Evolutionary conservation across 1,140 invertebrate species (phyloP), one percentile per base, ranked within the genome.

Genomic region (Heliconius eleuchia): DNA sequence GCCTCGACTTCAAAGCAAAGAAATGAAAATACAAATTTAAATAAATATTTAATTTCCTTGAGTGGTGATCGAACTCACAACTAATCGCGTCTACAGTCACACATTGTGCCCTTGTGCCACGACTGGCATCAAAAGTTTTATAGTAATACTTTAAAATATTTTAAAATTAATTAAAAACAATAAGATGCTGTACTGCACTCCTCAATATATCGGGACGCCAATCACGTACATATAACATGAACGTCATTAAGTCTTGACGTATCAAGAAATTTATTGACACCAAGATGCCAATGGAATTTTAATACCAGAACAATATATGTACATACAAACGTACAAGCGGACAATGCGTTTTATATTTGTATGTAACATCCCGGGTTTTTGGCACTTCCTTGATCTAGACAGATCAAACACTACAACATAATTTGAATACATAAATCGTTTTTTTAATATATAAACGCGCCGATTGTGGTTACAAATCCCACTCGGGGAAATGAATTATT

Each of bases 221-320:
- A 66, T 34, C 39, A 66, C 55, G 30, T 42, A 6, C 57, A 39
- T 19, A 76, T 30, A 66, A 76, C 60, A 76, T 46, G 74, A 55
- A 77, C 71, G 76, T 77, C 46, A 27, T 37, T 77, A 37, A 55
- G 30, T 74, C 52, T 50, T 72, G 76, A 77, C 76, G 70, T 72
- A 27, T 71, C 8, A 72, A 50, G 70, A 77, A 77, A 77, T 77
- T 77, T 77, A 77, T 77, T 72, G 76, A 52, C 30, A 77, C 30
- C 7, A 27, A 55, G 76, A 77, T 77, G 76, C 76, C 76, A 77
- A 72, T 77, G 50, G 76, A 77, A 70, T 71, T 70, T 71, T 71
- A 72, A 77, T 71, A 66, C 74, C 23, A 66, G 60, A 66, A 30
- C 27, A 4, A 13, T 27, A 66, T 66, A 27, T 30, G 34, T 7